These are phyloP conservation scores for Pherbina coryleti DNA, from an alignment of 2,888 invertebrate genomes.

Conservation along the genomic window DNA sequence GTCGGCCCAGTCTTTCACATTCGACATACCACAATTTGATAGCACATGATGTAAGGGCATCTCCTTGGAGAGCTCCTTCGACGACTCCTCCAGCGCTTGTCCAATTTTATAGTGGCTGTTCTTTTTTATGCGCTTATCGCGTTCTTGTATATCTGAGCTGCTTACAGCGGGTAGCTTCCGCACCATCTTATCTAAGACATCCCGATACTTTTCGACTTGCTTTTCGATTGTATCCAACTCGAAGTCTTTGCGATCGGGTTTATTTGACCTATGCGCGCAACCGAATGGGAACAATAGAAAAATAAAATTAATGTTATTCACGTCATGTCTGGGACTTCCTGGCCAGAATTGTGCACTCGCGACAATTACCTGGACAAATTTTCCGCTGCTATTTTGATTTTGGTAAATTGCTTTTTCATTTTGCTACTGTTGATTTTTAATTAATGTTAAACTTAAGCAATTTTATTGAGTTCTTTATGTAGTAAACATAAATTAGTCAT, in stretches of 20 bases:
- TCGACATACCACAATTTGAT: conserved; percentile 63
- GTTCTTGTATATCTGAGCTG: conserved; percentile 70
- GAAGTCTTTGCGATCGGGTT: conserved; percentile 63
- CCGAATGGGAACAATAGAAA: conserved; percentile 41
- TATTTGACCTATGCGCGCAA: conserved; percentile 48
- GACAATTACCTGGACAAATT: conserved; percentile 66
- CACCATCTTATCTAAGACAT: conserved; percentile 69
- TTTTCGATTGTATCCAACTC: conserved; percentile 66
- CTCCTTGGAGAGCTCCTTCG: conserved; percentile 76
- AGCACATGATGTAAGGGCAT: conserved; percentile 65
- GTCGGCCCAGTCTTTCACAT: background rate
- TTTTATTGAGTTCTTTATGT: conserved; percentile 40
- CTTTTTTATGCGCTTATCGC: conserved; percentile 86
- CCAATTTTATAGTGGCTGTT: conserved; percentile 87
- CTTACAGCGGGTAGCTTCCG: conserved; percentile 65
- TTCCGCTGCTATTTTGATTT: conserved; percentile 69
- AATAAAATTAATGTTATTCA: conserved; percentile 26
- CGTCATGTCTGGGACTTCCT: background rate
- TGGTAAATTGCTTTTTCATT: conserved; percentile 70
- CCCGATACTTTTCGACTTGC: conserved; percentile 68
- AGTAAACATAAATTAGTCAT: conserved; percentile 54
- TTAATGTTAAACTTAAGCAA: conserved; percentile 34
- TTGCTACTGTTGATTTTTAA: conserved; percentile 46
- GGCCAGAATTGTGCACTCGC: background rate
- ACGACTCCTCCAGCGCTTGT: conserved; percentile 79